These are phyloP conservation scores for Tachystola acroxantha DNA, from an alignment of 2,888 invertebrate genomes.

Conservation along the genomic window DNA sequence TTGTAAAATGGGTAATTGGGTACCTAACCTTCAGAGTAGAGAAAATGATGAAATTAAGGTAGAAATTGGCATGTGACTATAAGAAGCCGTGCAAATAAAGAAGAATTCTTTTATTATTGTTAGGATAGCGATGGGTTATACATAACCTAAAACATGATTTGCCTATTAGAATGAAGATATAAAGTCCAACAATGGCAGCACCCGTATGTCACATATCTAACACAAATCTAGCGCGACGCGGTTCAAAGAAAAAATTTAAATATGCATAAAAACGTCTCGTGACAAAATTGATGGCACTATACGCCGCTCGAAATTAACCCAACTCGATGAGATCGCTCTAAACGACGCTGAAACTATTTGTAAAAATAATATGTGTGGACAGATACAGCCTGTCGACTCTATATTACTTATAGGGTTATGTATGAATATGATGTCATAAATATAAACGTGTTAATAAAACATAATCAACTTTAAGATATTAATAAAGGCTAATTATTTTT, in stretches of 20 bases:
- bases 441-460: no score
- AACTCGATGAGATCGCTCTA: slow-evolving; percentile 3
- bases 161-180: neutral
- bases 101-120: no score
- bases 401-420: neutral
- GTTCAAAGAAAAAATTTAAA: slow-evolving; percentile 74
- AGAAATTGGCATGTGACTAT: no score
- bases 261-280: slow-evolving; percentile 74
- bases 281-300: slow-evolving; percentile 57
- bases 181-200: slow-evolving; percentile 5
- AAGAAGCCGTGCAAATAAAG: no score
- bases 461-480: no score
- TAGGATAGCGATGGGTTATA: no score
- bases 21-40: no score
- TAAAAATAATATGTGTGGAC: slow-evolving; percentile 43
- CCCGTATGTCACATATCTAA: slow-evolving; percentile 37
- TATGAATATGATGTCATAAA: neutral
- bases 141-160: no score
- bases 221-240: slow-evolving; percentile 57
- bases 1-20: no score
- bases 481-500: no score
- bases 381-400: neutral
- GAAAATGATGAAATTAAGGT: no score
- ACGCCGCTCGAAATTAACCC: slow-evolving; percentile 49
- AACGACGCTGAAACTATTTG: slow-evolving; percentile 53